phyloP scores from a whole-genome alignment of 2,888 invertebrate species.

The Metalampra italica region DNA sequence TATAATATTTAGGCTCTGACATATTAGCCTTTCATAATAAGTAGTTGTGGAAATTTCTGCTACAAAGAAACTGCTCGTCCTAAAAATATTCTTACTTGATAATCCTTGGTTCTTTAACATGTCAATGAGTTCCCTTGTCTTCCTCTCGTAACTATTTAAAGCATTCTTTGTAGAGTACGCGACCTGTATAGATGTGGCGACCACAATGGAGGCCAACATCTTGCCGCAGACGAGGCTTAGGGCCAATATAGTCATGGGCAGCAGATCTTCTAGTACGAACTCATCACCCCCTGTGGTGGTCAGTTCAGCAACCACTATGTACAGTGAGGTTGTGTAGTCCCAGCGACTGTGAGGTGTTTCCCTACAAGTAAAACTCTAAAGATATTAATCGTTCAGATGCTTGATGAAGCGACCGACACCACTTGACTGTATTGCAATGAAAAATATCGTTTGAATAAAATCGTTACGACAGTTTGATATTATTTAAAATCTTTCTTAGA shows the following conservation, averaged over 20 bases:
- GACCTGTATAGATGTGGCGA: slow-evolving; percentile 59
- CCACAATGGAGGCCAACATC: slow-evolving; percentile 56
- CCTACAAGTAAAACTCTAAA: slow-evolving; percentile 23
- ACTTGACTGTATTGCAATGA: no score
- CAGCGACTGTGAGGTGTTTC: slow-evolving; percentile 47
- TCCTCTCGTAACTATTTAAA: slow-evolving; percentile 52
- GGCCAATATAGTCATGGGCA: slow-evolving; percentile 46
- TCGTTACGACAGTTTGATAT: no score
- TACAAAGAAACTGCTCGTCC: not conserved
- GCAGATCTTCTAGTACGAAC: slow-evolving; percentile 36
- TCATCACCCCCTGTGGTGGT: slow-evolving; percentile 64
- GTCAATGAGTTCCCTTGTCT: slow-evolving; percentile 52
- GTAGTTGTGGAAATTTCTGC: no score
- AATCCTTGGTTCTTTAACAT: slow-evolving; percentile 64
- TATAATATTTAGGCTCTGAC: no score
- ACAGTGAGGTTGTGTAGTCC: slow-evolving; percentile 63
- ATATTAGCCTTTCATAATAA: no score
- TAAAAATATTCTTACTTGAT: slow-evolving; percentile 40
- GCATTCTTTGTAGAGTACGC: slow-evolving; percentile 59
- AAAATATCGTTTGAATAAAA: no score
- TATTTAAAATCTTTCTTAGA: no score
- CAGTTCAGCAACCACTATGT: slow-evolving; percentile 49
- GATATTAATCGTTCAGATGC: no score
- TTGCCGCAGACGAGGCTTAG: slow-evolving; percentile 56
- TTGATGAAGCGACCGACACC: no score